These are phyloP conservation scores for Drosophila nasuta DNA, from an alignment of 1,140 invertebrate species.

Conservation along the genomic window DNA sequence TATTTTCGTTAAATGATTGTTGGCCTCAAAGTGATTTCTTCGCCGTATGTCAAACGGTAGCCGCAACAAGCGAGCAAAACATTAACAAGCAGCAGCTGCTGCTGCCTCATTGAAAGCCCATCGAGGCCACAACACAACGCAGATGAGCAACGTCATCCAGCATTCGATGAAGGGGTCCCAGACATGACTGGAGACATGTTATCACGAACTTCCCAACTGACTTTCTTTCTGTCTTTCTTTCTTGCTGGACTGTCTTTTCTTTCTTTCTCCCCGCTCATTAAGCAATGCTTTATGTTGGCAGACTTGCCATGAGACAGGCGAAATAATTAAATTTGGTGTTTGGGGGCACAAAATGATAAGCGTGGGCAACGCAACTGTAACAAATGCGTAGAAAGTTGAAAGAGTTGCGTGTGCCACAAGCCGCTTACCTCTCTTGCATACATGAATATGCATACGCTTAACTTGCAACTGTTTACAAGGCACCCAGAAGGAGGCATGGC, in stretches of 20 bases:
- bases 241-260: slow-evolving; percentile 58
- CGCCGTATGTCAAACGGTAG: slow-evolving; percentile 62
- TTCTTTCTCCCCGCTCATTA: slow-evolving; percentile 68
- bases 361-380: slow-evolving; percentile 63
- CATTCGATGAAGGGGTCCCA: slow-evolving; percentile 5
- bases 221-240: slow-evolving; percentile 61
- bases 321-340: slow-evolving; percentile 73
- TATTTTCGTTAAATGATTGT: slow-evolving; percentile 30
- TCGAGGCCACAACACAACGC: slow-evolving; percentile 23
- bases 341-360: slow-evolving; percentile 62
- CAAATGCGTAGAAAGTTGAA: slow-evolving; percentile 77
- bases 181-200: slow-evolving; percentile 51
- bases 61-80: slow-evolving; percentile 17
- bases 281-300: slow-evolving; percentile 69
- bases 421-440: slow-evolving; percentile 46
- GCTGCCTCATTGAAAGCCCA: slow-evolving; percentile 30
- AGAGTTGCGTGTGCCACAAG: slow-evolving; percentile 4
- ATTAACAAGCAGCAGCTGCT: slow-evolving; percentile 34
- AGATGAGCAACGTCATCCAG: slow-evolving; percentile 66
- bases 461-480: background rate
- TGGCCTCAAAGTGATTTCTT: slow-evolving; percentile 12
- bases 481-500: slow-evolving; percentile 16
- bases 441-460: slow-evolving; percentile 19
- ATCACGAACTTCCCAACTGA: slow-evolving; percentile 66
- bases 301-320: slow-evolving; percentile 62